phyloP scores from a whole-genome alignment of 2,797 vertebrate genomes.

The Ctenosaura bakeri region DNA sequence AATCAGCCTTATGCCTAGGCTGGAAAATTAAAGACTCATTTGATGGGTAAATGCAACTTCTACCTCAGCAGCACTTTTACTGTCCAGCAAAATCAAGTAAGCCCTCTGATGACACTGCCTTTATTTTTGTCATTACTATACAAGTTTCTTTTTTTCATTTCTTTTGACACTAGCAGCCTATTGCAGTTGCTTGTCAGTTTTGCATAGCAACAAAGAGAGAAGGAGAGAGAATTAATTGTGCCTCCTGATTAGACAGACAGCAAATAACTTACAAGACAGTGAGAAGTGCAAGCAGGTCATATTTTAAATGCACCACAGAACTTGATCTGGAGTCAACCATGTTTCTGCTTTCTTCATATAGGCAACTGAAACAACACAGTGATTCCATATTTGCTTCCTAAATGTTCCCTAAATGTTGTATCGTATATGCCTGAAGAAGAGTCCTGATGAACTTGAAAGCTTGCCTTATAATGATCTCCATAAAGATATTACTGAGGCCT shows the following conservation, averaged over 20 bases:
- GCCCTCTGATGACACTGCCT: conserved; percentile 36
- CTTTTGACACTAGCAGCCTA: conserved; percentile 14
- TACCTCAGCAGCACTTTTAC: conserved; percentile 35
- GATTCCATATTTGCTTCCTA: neutral
- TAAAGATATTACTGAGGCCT: too few relatives aligned
- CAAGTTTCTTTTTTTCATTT: conserved; percentile 37
- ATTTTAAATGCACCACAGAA: neutral
- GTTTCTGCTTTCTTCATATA: neutral
- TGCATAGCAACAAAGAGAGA: conserved; percentile 14
- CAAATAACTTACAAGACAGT: neutral
- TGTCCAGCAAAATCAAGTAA: conserved; percentile 37
- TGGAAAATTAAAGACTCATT: conserved; percentile 73
- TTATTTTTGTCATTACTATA: conserved; percentile 54
- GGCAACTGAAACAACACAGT: neutral
- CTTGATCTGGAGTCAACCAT: neutral
- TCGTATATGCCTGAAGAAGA: too few relatives aligned
- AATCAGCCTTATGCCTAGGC: conserved; percentile 64
- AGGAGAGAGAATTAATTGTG: conserved; percentile 16
- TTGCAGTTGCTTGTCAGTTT: conserved; percentile 37
- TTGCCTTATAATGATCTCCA: too few relatives aligned
- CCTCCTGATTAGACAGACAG: neutral
- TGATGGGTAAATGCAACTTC: conserved; percentile 43
- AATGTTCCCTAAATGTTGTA: too few relatives aligned
- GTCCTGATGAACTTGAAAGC: too few relatives aligned
- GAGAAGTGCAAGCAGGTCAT: neutral